These are phyloP conservation scores for Acanthosepion esculentum DNA, from an alignment of 2,888 invertebrate species.

Conservation along the genomic window DNA sequence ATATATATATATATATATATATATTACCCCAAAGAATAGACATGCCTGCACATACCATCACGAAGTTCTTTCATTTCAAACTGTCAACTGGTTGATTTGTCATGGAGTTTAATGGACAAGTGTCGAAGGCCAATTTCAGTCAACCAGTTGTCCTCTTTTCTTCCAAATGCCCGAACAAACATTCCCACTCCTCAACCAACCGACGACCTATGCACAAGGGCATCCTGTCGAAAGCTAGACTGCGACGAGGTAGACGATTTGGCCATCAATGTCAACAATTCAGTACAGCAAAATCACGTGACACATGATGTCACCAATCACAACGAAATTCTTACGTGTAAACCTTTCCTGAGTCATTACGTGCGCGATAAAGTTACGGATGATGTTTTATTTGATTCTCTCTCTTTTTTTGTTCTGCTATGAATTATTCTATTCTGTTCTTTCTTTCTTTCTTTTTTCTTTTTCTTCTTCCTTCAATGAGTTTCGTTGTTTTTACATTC, in stretches of 20 bases:
- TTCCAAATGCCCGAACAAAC: not conserved
- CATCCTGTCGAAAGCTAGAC: not conserved
- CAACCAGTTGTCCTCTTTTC: not conserved
- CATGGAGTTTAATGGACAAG: not conserved
- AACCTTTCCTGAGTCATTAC: not conserved
- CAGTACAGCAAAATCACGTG: not conserved
- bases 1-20: too few relatives aligned
- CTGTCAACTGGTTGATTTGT: not conserved
- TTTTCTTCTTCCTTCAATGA: not conserved
- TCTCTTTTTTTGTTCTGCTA: not conserved
- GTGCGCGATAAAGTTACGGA: not conserved
- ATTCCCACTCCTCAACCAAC: not conserved
- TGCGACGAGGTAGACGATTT: not conserved
- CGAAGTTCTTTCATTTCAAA: not conserved
- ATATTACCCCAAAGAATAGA: not conserved
- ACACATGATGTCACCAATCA: not conserved
- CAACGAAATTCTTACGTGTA: not conserved
- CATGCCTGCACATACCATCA: not conserved
- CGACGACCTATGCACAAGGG: not conserved
- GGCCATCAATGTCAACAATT: slow-evolving; percentile 15
- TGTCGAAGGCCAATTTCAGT: not conserved
- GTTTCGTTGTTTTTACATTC: too few relatives aligned
- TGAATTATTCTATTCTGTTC: not conserved
- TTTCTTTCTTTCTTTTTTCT: not conserved
- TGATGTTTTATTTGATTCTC: not conserved